A percentile compares a stretch with the other conserved stretches of the same genome.
Conservation (phyloP, 1,140 invertebrate species). For the Episyrphus balteatus region DNA sequence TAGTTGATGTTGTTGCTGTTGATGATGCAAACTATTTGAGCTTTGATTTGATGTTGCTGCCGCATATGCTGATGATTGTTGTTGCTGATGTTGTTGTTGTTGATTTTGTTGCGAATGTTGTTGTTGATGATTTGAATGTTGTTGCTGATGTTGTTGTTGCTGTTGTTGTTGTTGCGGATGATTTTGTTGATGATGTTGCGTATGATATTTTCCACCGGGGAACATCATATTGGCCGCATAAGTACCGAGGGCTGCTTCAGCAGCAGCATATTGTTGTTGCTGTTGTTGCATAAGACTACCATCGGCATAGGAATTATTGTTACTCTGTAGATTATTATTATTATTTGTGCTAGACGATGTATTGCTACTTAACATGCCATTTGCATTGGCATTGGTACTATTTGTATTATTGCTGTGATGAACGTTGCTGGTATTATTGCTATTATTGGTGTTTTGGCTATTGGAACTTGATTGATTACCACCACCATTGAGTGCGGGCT, state of each 20-base stretch:
- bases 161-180: neutral
- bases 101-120: slow-evolving; percentile 12
- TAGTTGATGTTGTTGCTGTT: slow-evolving; percentile 17
- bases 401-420: neutral
- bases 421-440: neutral
- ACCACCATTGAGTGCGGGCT: slow-evolving; percentile 15
- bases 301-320: slow-evolving; percentile 1
- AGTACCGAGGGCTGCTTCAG: slow-evolving; percentile 13
- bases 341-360: neutral
- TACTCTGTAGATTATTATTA: slow-evolving; percentile 1
- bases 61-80: slow-evolving; percentile 13
- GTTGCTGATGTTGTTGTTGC: slow-evolving; percentile 7
- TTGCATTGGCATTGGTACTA: neutral
- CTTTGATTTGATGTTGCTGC: slow-evolving; percentile 7
- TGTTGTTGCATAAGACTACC: slow-evolving; percentile 2
- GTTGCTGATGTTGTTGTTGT: slow-evolving; percentile 8
- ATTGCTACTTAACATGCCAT: neutral
- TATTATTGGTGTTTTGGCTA: neutral
- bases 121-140: slow-evolving; percentile 11
- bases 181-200: slow-evolving; percentile 10
- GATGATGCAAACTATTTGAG: slow-evolving; percentile 12
- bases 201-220: neutral
- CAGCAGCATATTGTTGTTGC: slow-evolving; percentile 4
- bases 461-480: neutral
- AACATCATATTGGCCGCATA: slow-evolving; percentile 2